phyloP scores from a whole-genome alignment of 2,888 invertebrate genomes.

The Trichogramma evanescens region DNA sequence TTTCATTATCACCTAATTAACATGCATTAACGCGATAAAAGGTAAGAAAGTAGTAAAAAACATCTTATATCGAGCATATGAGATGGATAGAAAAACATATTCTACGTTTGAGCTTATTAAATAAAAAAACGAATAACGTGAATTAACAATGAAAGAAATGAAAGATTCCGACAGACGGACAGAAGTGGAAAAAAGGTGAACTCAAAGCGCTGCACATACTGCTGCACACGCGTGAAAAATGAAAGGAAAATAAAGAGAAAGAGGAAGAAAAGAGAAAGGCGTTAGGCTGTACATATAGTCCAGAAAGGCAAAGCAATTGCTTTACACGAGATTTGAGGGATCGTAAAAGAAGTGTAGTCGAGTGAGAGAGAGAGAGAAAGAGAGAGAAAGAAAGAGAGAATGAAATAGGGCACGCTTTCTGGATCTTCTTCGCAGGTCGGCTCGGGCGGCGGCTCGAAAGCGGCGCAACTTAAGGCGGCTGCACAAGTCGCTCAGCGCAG shows the following conservation, averaged over 20 bases:
- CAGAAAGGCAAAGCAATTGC: no score
- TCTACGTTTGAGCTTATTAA: no score
- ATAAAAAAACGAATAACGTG: background rate
- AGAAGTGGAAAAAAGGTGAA: slow-evolving; percentile 7
- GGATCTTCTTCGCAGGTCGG: slow-evolving; percentile 42
- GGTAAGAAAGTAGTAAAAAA: background rate
- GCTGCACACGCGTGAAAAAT: background rate
- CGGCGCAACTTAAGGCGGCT: background rate
- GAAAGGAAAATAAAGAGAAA: background rate
- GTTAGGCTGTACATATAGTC: no score
- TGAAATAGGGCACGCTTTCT: slow-evolving; percentile 20
- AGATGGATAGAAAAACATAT: no score
- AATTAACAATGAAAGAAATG: slow-evolving; percentile 12
- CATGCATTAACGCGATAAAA: background rate
- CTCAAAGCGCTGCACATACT: no score
- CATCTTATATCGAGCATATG: background rate
- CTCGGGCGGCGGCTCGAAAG: slow-evolving; percentile 16
- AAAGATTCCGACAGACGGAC: slow-evolving; percentile 36
- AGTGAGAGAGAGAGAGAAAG: slow-evolving; percentile 8
- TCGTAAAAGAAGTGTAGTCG: background rate
- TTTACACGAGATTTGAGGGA: no score
- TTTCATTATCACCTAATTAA: background rate
- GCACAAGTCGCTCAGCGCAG: slow-evolving; percentile 15
- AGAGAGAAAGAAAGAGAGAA: slow-evolving; percentile 16
- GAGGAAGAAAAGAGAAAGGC: slow-evolving; percentile 12